These are phyloP conservation scores for Sebastes glaucus DNA, from an alignment of 2,797 vertebrate species.

Conservation along the genomic window DNA sequence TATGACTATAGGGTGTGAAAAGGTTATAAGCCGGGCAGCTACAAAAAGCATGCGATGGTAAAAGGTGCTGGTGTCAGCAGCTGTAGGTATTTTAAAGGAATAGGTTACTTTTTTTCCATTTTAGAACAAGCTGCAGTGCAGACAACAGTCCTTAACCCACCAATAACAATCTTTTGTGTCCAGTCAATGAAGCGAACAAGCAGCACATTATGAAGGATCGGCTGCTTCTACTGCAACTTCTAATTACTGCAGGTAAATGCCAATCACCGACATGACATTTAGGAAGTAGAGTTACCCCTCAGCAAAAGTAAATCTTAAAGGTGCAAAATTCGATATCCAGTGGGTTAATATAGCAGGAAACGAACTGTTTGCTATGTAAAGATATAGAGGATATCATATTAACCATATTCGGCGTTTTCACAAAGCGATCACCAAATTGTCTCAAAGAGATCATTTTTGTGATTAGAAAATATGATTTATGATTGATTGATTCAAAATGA, in stretches of 20 bases:
- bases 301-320: background rate
- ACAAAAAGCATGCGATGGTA: background rate
- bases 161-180: background rate
- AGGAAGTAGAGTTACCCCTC: background rate
- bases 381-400: no score
- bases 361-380: no score
- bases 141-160: background rate
- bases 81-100: background rate
- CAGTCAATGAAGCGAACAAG: conserved; percentile 32
- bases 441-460: background rate
- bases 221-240: background rate
- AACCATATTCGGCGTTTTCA: background rate
- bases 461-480: background rate
- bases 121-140: background rate
- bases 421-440: background rate
- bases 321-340: no score
- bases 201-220: conserved; percentile 24
- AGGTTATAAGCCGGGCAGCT: background rate
- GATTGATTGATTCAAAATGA: background rate
- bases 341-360: no score
- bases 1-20: conserved; percentile 13
- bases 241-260: conserved; percentile 17
- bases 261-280: conserved; percentile 46
- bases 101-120: background rate
- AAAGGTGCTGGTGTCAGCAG: conserved; percentile 7